Base-by-base conservation (phyloP, 2,113 vertebrate genomes). In the Jacana jacana region DNA sequence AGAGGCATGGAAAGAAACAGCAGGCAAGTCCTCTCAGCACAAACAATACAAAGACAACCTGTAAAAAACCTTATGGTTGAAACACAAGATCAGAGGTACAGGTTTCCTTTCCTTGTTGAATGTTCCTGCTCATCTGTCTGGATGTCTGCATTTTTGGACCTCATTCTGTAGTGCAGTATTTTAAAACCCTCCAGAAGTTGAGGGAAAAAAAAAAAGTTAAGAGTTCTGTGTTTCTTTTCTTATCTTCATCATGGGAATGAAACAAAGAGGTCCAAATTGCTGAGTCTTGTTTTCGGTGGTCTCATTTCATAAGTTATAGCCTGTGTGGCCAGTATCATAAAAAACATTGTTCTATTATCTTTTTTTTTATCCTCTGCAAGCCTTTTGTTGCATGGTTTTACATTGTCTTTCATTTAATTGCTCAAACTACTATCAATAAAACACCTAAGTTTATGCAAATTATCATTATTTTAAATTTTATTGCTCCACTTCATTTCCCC, bases 361-460 rank as follows among this genome's bases (percentile, higher is more conserved):
- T 68, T 80, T 44, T 44, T 81, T 89, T 60, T 35, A 68, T 78
- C 46, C 6, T 87, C 44, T 79, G 11, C 19, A 5, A 25, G 16
- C 44, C 55, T 92, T 93, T 69, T 81, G 61, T 61, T 61, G 10
- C 13, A 20, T 58, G 23, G 10, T 17, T 94, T 89, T 81, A 44
- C 72, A 81, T 84, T 76, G 49, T 54, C 33, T 91, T 89, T 75
- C 49, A 72, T 91, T 92, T 52, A 63, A 17, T 39, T 76, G 16
- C 48, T 89, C 51, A 40, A 5, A 72, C 52, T 44, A 42, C 30
- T 83, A 83, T 55, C 42, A 57, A 10, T 78, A 81, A 71, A 89
- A 89, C 37, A 88, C 63, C 73, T 88, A 84, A 87, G 14, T 72
- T 95, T 51, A 92, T 65, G 77, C 48, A 96, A 95, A 93, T 94